phyloP scores from a whole-genome alignment of 2,797 vertebrate genomes.

The Crenichthys baileyi region DNA sequence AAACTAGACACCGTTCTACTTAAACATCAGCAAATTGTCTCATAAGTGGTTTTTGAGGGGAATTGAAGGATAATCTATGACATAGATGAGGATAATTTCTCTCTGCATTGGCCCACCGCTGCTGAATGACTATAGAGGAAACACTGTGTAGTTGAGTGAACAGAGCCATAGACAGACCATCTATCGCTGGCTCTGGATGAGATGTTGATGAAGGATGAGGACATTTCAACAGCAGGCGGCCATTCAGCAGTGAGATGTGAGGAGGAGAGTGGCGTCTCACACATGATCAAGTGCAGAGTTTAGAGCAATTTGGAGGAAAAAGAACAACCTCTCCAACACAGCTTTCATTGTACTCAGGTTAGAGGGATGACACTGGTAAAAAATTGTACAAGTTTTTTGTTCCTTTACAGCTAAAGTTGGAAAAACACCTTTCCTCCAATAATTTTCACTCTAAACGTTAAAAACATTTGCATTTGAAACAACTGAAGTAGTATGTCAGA shows the following conservation, averaged over 20 bases:
- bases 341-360: slow-evolving; percentile 38
- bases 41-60: slow-evolving; percentile 28
- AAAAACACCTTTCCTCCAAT: slow-evolving; percentile 38
- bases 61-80: slow-evolving; percentile 35
- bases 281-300: slow-evolving; percentile 50
- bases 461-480: slow-evolving; percentile 55
- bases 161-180: slow-evolving; percentile 68
- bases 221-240: slow-evolving; percentile 64
- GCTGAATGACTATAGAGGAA: slow-evolving; percentile 74
- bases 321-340: slow-evolving; percentile 18
- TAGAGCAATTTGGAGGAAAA: slow-evolving; percentile 44
- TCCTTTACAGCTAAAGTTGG: slow-evolving; percentile 45
- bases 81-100: slow-evolving; percentile 30
- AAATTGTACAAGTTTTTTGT: slow-evolving; percentile 56
- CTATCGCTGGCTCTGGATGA: slow-evolving; percentile 66
- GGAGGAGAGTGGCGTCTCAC: slow-evolving; percentile 41
- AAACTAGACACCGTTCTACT: slow-evolving; percentile 23
- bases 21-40: slow-evolving; percentile 25
- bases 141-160: slow-evolving; percentile 64
- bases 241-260: slow-evolving; percentile 63
- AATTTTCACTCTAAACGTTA: slow-evolving; percentile 39
- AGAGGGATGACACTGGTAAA: neutral
- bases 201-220: slow-evolving; percentile 74
- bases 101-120: slow-evolving; percentile 65
- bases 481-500: slow-evolving; percentile 32